phyloP scores from a whole-genome alignment of 37 sponge, comb jelly and placozoan genomes.

The Cladorhizidae sp. region DNA sequence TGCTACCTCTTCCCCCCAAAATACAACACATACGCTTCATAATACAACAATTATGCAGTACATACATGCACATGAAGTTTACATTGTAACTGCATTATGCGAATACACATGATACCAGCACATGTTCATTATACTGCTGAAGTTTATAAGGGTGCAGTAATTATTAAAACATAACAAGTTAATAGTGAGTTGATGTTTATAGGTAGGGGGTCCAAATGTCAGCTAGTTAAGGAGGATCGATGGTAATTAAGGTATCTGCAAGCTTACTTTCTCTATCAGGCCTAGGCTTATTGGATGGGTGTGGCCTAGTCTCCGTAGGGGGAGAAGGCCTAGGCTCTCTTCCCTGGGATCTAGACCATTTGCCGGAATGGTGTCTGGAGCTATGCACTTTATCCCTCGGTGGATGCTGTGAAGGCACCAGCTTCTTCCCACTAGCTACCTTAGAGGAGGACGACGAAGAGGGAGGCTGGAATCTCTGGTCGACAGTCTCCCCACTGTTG shows the following conservation, averaged over 20 bases:
- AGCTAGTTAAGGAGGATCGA: background rate
- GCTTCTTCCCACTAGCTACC: constrained; percentile 11
- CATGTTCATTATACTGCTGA: no score
- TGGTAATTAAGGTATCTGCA: background rate
- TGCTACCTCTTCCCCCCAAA: no score
- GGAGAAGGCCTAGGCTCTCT: background rate
- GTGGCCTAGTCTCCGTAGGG: background rate
- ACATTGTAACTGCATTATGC: no score
- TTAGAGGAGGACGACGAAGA: background rate
- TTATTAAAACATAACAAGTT: no score
- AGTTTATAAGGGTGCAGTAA: no score
- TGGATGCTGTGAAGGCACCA: background rate
- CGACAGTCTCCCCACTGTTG: background rate
- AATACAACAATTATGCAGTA: no score
- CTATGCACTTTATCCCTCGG: background rate
- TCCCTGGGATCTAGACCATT: background rate
- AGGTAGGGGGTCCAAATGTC: background rate
- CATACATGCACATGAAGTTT: no score
- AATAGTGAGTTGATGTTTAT: no score
- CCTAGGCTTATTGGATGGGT: background rate
- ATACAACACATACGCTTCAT: no score
- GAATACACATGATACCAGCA: no score
- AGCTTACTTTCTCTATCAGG: background rate
- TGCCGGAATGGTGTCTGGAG: background rate
- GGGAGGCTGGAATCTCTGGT: background rate